Evolutionary conservation across 2,797 vertebrate genomes (phyloP), one percentile per base, ranked within the genome.

Genomic region (Hyperoplus immaculatus): DNA sequence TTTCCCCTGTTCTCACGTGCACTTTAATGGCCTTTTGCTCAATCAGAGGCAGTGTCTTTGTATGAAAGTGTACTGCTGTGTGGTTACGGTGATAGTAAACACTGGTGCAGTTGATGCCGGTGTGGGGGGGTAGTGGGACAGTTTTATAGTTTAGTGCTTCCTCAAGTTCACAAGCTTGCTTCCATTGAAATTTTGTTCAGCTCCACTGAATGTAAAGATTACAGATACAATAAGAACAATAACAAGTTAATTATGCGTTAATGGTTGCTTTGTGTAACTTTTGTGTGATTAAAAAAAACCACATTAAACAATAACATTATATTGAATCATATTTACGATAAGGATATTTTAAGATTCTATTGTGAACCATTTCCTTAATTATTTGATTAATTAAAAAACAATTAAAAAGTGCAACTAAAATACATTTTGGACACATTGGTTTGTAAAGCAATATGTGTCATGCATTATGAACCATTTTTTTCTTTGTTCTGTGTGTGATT

Each of bases 1-100:
- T 75, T 75, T 81, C 49, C 53, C 49, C 85, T n/a, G 89, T 85
- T 91, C 89, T 88, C 91, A 89, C 55, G 1, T 72, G 71, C 10
- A 29, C 21, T 87, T 84, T 68, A 29, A 74, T 64, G 58, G 12
- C 72, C 69, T 43, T 36, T 47, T 58, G 36, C 69, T 79, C 80
- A 71, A 84, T 87, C 72, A 63, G 75, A 76, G 4, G 57, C 45
- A 16, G 29, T 8, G 47, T 75, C 58, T 75, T 82, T 81, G 84
- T 67, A 56, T 73, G 61, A 73, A 75, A 54, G 53, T 54, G 21
- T 55, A 56, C 10, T 45, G 41, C 53, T 68, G n/a, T 58, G 16
- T 0, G 0, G 18, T 71, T 21, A 55, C 42, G 43, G 54, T 56
- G 39, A 63, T 10, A 13, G n/a, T 57, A 73, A 71, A 71, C 55